These are phyloP conservation scores for Chlorodrepanis virens DNA, from an alignment of 2,113 vertebrate genomes.

Conservation along the genomic window DNA sequence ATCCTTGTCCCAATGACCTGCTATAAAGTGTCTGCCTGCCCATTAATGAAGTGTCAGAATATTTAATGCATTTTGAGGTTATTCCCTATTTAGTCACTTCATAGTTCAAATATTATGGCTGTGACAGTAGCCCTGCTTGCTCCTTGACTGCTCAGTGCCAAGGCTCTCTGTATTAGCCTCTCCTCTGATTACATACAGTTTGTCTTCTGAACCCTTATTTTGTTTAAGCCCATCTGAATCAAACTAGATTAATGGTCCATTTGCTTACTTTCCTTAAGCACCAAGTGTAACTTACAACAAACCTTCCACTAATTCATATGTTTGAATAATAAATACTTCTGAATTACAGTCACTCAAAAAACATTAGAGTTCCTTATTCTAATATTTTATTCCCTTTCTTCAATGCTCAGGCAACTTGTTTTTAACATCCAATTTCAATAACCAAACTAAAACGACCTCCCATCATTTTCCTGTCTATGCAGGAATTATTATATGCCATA, in stretches of 20 bases:
- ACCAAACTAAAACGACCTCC: background rate
- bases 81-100: background rate
- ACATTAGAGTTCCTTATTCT: background rate
- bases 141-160: background rate
- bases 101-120: background rate
- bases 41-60: background rate
- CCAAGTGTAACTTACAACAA: background rate
- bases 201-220: background rate
- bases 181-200: background rate
- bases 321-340: background rate
- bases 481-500: background rate
- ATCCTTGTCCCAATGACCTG: background rate
- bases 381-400: background rate
- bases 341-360: background rate
- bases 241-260: background rate
- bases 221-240: background rate
- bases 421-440: background rate
- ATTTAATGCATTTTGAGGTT: background rate
- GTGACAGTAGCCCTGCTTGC: background rate
- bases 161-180: background rate
- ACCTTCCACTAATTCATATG: background rate
- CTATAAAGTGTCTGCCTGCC: background rate
- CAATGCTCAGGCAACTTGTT: background rate
- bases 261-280: background rate
- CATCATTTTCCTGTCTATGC: background rate